Evolutionary conservation across 2,113 vertebrate genomes (phyloP).

Genomic region (Silurus glanis): DNA sequence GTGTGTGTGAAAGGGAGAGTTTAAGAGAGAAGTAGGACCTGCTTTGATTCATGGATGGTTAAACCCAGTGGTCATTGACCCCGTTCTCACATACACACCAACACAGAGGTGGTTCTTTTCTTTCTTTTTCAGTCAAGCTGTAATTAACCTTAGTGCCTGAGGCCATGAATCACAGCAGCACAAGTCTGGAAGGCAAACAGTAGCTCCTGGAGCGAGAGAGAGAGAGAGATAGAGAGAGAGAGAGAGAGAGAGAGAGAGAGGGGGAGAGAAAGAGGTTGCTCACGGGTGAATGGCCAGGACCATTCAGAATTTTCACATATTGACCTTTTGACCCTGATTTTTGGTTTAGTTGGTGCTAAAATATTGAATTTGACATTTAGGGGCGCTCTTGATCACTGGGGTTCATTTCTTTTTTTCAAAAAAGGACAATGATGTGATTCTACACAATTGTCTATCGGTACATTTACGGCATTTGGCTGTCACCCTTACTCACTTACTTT

Average conservation of each 20-base stretch:
- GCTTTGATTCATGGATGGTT: conserved; percentile 34
- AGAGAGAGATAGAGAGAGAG: conserved; percentile 51
- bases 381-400: background rate
- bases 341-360: background rate
- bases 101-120: conserved; percentile 70
- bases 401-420: background rate
- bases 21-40: conserved; percentile 5
- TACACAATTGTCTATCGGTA: too few species aligned
- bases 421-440: too few species aligned
- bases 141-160: conserved; percentile 79
- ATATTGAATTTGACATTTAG: background rate
- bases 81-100: conserved; percentile 50
- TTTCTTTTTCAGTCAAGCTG: conserved; percentile 64
- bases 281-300: conserved; percentile 51
- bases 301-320: background rate
- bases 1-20: background rate
- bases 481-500: too few species aligned
- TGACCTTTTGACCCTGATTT: conserved; percentile 4
- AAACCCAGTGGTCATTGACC: conserved; percentile 25
- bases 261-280: conserved; percentile 59
- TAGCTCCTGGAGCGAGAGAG: conserved; percentile 52
- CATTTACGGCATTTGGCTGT: too few species aligned
- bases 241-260: conserved; percentile 64
- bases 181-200: conserved; percentile 80
- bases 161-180: conserved; percentile 82